Evolutionary conservation across 2,888 invertebrate genomes (phyloP).

Genomic region (Mycalesis mineus): DNA sequence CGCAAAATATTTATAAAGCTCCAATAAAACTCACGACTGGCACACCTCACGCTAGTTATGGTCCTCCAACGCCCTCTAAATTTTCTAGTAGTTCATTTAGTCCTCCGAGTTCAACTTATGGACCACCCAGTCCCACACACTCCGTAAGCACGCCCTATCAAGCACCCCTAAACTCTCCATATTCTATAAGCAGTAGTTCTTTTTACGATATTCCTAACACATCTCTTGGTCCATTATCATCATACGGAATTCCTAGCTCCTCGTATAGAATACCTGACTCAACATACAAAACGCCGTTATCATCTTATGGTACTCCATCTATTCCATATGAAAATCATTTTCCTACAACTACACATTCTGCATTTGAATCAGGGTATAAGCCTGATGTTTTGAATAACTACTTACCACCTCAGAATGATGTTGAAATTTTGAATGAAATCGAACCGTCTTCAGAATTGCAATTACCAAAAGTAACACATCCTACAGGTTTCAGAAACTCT

Average conservation of each 20-base stretch:
- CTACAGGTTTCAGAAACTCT: conserved; percentile 63
- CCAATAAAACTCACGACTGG: conserved; percentile 43
- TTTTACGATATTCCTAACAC: conserved; percentile 32
- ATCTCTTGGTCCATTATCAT: conserved; percentile 24
- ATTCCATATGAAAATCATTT: conserved; percentile 41
- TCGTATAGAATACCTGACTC: conserved; percentile 39
- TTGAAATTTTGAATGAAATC: conserved; percentile 44
- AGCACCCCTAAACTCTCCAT: conserved; percentile 53
- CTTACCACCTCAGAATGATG: conserved; percentile 44
- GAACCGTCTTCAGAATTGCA: conserved; percentile 47
- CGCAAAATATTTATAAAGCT: conserved; percentile 37
- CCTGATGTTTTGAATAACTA: conserved; percentile 48
- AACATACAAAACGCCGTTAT: conserved; percentile 24
- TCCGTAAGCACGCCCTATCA: conserved; percentile 55
- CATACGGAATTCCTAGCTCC: conserved; percentile 28
- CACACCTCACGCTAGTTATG: conserved; percentile 52
- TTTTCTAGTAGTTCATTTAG: conserved; percentile 34
- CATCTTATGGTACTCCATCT: conserved; percentile 39
- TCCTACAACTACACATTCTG: conserved; percentile 40
- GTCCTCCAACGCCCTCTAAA: conserved; percentile 43
- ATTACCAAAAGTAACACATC: conserved; percentile 57
- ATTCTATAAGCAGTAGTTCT: conserved; percentile 39
- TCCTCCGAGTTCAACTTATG: conserved; percentile 52
- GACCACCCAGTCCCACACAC: conserved; percentile 49
- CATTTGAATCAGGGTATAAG: conserved; percentile 45